Percentiles rank a stretch among this genome's conserved stretches.
These are phyloP conservation scores for Tryphoninae sp. DNA, from an alignment of 2,888 invertebrate species.

Conservation along the genomic window DNA sequence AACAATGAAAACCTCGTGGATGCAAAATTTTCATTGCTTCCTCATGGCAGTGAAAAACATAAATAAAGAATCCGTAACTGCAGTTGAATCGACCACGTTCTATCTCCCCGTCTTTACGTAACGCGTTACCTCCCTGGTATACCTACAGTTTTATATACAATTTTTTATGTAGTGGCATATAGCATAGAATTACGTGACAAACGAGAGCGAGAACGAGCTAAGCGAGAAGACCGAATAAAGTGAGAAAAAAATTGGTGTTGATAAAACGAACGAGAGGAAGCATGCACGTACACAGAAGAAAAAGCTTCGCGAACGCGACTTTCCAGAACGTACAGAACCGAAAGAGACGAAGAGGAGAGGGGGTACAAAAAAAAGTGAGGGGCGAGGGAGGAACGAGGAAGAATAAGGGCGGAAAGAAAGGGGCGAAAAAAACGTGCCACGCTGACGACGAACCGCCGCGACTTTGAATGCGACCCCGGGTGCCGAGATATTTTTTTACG, in stretches of 20 bases:
- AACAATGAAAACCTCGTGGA: too few relatives aligned
- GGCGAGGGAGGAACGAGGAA: constrained; percentile 25
- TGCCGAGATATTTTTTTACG: constrained; percentile 57
- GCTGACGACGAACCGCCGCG: constrained; percentile 49
- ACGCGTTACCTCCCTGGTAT: constrained; percentile 3
- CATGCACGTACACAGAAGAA: constrained; percentile 4
- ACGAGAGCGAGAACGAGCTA: constrained; percentile 35
- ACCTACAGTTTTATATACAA: not conserved
- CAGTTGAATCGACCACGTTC: not conserved
- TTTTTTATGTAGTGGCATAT: not conserved
- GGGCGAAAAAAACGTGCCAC: constrained; percentile 46
- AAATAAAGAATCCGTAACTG: too few relatives aligned
- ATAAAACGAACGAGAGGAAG: constrained; percentile 33
- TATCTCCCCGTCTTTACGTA: constrained; percentile 9
- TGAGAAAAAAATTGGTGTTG: constrained; percentile 18
- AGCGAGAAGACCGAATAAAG: constrained; percentile 22
- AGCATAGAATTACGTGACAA: constrained; percentile 19
- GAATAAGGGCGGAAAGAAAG: constrained; percentile 14
- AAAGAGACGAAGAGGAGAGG: constrained; percentile 26
- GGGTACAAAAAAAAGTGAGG: constrained; percentile 29
- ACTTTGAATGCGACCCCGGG: constrained; percentile 59
- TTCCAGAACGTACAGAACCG: constrained; percentile 45
- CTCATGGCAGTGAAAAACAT: too few relatives aligned
- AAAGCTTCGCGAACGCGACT: constrained; percentile 26
- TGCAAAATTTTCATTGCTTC: too few relatives aligned